These are phyloP conservation scores for Endotricha flammealis DNA, from an alignment of 2,888 invertebrate species.

Conservation along the genomic window DNA sequence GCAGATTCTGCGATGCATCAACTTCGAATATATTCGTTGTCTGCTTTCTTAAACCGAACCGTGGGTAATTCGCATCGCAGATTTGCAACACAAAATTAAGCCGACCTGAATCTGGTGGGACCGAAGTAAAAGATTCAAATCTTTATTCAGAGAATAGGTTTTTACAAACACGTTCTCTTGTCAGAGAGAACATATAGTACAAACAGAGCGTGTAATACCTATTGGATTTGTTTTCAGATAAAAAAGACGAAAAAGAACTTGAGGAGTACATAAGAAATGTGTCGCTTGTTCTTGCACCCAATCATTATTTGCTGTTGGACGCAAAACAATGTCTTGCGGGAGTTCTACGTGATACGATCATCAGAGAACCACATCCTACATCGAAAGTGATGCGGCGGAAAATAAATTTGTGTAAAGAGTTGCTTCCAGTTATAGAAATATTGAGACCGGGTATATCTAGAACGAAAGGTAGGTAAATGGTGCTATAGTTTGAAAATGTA, in stretches of 20 bases:
- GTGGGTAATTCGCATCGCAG: too few relatives aligned
- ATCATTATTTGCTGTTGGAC: conserved; percentile 83
- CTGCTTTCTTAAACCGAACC: too few relatives aligned
- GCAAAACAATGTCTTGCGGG: conserved; percentile 84
- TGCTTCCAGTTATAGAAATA: conserved; percentile 80
- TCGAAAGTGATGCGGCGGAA: conserved; percentile 80
- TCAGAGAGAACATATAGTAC: too few relatives aligned
- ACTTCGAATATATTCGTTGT: too few relatives aligned
- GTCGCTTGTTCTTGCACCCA: conserved; percentile 77
- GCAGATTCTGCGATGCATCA: too few relatives aligned
- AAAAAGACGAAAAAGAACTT: conserved; percentile 60
- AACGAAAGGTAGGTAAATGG: conserved; percentile 82
- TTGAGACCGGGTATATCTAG: conserved; percentile 85
- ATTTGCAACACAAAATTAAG: too few relatives aligned
- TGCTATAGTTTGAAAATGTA: too few relatives aligned
- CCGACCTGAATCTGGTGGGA: too few relatives aligned
- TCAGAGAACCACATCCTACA: conserved; percentile 66
- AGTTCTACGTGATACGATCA: conserved; percentile 70
- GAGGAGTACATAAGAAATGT: conserved; percentile 77
- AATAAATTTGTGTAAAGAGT: conserved; percentile 81
- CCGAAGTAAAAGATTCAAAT: too few relatives aligned
- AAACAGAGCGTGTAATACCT: too few relatives aligned
- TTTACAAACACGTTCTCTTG: too few relatives aligned
- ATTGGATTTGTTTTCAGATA: conserved; percentile 64
- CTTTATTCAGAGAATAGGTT: too few relatives aligned